Evolutionary conservation across 2,113 vertebrate species (phyloP).

Genomic region (Scortum barcoo): DNA sequence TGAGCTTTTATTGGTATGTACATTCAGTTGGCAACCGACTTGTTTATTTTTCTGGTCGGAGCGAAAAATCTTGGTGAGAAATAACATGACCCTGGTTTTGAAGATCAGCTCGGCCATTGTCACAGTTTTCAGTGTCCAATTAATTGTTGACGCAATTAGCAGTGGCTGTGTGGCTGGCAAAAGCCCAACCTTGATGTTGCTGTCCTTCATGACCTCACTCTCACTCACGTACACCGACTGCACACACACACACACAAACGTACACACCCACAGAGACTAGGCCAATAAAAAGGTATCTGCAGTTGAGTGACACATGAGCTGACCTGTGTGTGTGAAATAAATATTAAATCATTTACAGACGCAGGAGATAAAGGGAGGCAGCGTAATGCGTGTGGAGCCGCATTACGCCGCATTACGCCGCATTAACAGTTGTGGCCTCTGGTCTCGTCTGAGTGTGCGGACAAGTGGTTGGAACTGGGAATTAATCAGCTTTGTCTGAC

Average conservation of each 20-base stretch:
- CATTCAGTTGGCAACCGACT: not conserved
- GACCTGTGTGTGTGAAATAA: not conserved
- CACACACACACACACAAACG: not conserved
- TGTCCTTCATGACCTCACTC: slow-evolving; percentile 13
- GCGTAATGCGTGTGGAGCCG: not conserved
- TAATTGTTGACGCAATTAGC: slow-evolving; percentile 47
- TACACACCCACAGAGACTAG: not conserved
- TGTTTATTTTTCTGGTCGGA: not conserved
- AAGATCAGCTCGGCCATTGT: not conserved
- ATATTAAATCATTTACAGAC: not conserved
- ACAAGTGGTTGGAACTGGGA: slow-evolving; percentile 9
- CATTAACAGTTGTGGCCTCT: not conserved
- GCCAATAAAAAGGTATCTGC: not conserved
- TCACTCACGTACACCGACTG: not conserved
- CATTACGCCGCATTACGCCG: too few species aligned
- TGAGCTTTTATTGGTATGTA: slow-evolving; percentile 6
- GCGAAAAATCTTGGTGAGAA: not conserved
- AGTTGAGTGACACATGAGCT: not conserved
- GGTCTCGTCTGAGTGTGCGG: not conserved
- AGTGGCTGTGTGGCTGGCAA: slow-evolving; percentile 28
- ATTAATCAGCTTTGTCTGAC: slow-evolving; percentile 40
- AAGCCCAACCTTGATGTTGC: not conserved
- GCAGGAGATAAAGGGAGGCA: not conserved
- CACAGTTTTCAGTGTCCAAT: slow-evolving; percentile 12
- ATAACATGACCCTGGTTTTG: not conserved